Evolutionary conservation across 2,888 invertebrate species (phyloP).

Genomic region (Drosophila conformis): DNA sequence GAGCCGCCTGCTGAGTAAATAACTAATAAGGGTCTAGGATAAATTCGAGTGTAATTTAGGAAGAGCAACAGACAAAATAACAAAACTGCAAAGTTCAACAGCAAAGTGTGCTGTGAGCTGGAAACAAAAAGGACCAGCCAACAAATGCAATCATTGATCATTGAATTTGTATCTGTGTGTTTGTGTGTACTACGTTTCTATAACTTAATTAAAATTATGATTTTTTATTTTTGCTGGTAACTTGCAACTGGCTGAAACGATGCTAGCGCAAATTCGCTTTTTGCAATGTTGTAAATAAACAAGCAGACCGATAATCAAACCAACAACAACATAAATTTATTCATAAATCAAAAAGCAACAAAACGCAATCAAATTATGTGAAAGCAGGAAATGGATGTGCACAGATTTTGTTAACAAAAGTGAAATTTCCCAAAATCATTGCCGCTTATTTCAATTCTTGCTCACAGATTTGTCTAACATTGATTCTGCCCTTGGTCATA

Average conservation of each 20-base stretch:
- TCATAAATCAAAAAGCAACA: slow-evolving; percentile 67
- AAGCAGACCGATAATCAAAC: slow-evolving; percentile 38
- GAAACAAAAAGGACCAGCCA: slow-evolving; percentile 5
- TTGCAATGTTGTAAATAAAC: slow-evolving; percentile 36
- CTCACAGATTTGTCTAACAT: neutral
- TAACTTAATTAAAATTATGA: slow-evolving; percentile 74
- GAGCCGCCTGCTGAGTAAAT: slow-evolving; percentile 68
- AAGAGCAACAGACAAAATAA: slow-evolving; percentile 31
- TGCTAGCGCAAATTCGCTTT: slow-evolving; percentile 55
- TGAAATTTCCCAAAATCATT: slow-evolving; percentile 55
- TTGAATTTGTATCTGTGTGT: slow-evolving; percentile 12
- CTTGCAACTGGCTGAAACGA: slow-evolving; percentile 28
- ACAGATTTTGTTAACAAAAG: slow-evolving; percentile 43
- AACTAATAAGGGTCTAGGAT: slow-evolving; percentile 75
- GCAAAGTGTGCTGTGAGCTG: slow-evolving; percentile 18
- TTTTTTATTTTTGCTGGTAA: slow-evolving; percentile 42
- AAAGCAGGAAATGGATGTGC: slow-evolving; percentile 21
- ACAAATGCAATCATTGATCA: slow-evolving; percentile 47
- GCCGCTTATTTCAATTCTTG: slow-evolving; percentile 36
- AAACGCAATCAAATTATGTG: slow-evolving; percentile 47
- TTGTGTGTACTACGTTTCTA: slow-evolving; percentile 37
- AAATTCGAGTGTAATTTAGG: slow-evolving; percentile 70
- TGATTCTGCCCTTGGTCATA: slow-evolving; percentile 17
- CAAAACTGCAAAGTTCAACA: slow-evolving; percentile 19
- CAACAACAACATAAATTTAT: slow-evolving; percentile 66